Conservation (phyloP, 2,797 vertebrate species). For the Coregonus sp. region DNA sequence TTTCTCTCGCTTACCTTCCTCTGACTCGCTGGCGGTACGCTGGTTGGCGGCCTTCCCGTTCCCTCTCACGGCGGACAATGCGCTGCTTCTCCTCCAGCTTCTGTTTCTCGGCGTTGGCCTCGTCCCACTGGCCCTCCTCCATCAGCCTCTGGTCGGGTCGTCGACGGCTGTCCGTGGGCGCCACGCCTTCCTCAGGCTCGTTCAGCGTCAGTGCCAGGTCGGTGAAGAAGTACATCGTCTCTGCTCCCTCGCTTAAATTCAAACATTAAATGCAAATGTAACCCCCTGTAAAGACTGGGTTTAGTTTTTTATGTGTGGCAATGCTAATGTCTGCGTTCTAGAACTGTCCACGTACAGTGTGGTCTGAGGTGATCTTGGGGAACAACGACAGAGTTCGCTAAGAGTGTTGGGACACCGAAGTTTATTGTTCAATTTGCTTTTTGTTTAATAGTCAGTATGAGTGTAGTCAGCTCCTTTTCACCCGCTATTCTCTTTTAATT, state of each 20-base stretch:
- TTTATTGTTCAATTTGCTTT: no score
- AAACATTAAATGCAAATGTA: not conserved
- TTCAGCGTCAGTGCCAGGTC: constrained; percentile 89
- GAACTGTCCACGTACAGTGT: no score
- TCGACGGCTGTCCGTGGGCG: constrained; percentile 89
- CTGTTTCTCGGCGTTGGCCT: constrained; percentile 93
- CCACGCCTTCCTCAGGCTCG: constrained; percentile 81
- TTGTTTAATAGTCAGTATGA: no score
- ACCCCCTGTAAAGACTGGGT: no score
- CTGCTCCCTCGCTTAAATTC: constrained; percentile 83
- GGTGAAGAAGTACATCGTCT: constrained; percentile 97
- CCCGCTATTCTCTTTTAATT: no score
- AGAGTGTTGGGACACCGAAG: no score
- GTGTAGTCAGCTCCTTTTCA: no score
- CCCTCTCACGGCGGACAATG: constrained; percentile 81
- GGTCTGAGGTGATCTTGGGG: no score
- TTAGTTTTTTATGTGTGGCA: no score
- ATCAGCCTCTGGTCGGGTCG: constrained; percentile 93
- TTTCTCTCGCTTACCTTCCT: constrained; percentile 78
- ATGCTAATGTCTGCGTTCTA: no score
- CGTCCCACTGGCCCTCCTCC: constrained; percentile 95
- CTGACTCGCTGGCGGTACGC: constrained; percentile 74
- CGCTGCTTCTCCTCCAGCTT: constrained; percentile 94
- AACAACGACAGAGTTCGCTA: no score
- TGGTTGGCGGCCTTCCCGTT: constrained; percentile 82